These are phyloP conservation scores for Minunthozetes semirufus DNA, from an alignment of 2,888 invertebrate genomes.

Conservation along the genomic window DNA sequence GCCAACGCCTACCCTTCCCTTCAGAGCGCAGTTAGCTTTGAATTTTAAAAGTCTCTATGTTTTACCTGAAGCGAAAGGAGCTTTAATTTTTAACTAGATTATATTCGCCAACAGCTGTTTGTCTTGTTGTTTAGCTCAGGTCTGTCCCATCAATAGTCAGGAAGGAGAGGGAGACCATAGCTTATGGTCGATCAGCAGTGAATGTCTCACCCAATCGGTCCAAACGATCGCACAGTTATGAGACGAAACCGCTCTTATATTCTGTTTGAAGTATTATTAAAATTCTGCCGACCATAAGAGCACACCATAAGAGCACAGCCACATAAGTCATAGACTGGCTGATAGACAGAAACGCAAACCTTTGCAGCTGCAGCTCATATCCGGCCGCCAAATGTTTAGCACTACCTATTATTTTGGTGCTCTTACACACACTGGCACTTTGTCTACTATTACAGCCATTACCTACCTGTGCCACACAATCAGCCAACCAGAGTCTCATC, in stretches of 20 bases:
- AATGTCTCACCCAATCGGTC: too few relatives aligned
- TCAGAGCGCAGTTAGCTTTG: too few relatives aligned
- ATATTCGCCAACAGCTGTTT: not conserved
- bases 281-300: not conserved
- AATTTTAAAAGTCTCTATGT: not conserved
- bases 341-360: not conserved
- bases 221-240: too few relatives aligned
- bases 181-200: too few relatives aligned
- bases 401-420: not conserved
- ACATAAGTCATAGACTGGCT: not conserved
- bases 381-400: not conserved
- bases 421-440: not conserved
- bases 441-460: not conserved
- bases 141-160: not conserved
- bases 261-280: not conserved
- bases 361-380: not conserved
- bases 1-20: constrained; percentile 9
- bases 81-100: not conserved
- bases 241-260: not conserved
- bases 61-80: not conserved
- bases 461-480: not conserved
- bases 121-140: not conserved
- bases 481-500: not conserved
- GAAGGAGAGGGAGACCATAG: too few relatives aligned
- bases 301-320: not conserved